Conservation (phyloP, 2,113 vertebrate genomes). For the Pogonocichla stellata region DNA sequence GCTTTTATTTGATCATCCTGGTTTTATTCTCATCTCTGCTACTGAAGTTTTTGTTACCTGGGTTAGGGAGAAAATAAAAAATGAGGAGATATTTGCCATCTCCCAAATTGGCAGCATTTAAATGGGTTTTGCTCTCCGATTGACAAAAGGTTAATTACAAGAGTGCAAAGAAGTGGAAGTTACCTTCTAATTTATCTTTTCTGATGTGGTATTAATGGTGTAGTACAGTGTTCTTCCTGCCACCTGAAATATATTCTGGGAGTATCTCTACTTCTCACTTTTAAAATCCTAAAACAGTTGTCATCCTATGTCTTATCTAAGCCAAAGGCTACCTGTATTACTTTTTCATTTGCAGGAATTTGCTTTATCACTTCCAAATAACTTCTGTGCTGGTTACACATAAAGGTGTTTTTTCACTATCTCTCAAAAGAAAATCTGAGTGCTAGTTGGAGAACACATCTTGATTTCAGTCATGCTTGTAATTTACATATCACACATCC, state of each 20-base stretch:
- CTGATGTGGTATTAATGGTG: background rate
- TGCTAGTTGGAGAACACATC: background rate
- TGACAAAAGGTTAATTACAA: background rate
- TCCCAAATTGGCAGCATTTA: background rate
- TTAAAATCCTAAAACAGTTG: background rate
- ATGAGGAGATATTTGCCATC: background rate
- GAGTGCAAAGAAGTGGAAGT: background rate
- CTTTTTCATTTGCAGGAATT: background rate
- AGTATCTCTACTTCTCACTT: background rate
- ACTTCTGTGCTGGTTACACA: background rate
- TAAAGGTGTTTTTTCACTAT: background rate
- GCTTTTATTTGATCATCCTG: background rate
- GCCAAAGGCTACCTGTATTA: background rate
- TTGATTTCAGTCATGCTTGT: background rate
- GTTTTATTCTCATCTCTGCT: background rate
- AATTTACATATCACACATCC: background rate
- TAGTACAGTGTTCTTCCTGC: background rate
- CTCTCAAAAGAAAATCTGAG: background rate
- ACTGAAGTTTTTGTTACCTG: background rate
- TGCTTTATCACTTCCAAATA: background rate
- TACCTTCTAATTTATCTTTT: background rate
- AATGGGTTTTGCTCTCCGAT: background rate
- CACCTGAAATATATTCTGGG: background rate
- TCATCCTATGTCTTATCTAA: background rate
- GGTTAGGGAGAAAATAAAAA: background rate